phyloP scores from a whole-genome alignment of 2,797 vertebrate species.

The Moxostoma hubbsi region DNA sequence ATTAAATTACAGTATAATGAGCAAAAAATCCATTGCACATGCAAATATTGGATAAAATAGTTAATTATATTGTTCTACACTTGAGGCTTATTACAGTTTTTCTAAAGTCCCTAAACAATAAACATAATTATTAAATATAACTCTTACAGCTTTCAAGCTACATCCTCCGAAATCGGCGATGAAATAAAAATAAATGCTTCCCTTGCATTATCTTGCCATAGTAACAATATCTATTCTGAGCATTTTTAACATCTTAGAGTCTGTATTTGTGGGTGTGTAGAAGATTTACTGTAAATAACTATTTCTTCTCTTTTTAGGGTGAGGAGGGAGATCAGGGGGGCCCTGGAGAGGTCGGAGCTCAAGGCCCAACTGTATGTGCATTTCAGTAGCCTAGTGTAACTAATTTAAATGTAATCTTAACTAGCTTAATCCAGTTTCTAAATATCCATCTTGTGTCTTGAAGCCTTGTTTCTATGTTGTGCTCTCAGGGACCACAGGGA shows the following conservation, averaged over 20 bases:
- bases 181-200: too few relatives aligned
- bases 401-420: neutral
- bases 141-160: too few relatives aligned
- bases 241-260: slow-evolving; percentile 8
- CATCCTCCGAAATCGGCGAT: too few relatives aligned
- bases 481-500: slow-evolving; percentile 88
- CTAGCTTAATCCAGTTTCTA: neutral
- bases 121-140: too few relatives aligned
- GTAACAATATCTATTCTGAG: neutral
- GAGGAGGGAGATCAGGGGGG: slow-evolving; percentile 94
- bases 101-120: too few relatives aligned
- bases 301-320: slow-evolving; percentile 76
- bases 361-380: slow-evolving; percentile 86
- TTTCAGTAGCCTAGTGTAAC: neutral
- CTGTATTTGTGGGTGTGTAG: neutral
- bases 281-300: too few relatives aligned
- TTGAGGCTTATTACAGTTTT: too few relatives aligned
- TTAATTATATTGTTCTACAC: too few relatives aligned
- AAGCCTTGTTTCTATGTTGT: slow-evolving; percentile 35
- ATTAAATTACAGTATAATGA: too few relatives aligned
- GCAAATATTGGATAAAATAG: too few relatives aligned
- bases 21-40: too few relatives aligned
- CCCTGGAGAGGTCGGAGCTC: slow-evolving; percentile 87
- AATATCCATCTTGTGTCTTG: neutral
- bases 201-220: too few relatives aligned